Percentiles rank a stretch among this genome's conserved stretches.
Evolutionary conservation across 2,888 invertebrate species (phyloP).

Genomic region (Brachyopa scutellaris): DNA sequence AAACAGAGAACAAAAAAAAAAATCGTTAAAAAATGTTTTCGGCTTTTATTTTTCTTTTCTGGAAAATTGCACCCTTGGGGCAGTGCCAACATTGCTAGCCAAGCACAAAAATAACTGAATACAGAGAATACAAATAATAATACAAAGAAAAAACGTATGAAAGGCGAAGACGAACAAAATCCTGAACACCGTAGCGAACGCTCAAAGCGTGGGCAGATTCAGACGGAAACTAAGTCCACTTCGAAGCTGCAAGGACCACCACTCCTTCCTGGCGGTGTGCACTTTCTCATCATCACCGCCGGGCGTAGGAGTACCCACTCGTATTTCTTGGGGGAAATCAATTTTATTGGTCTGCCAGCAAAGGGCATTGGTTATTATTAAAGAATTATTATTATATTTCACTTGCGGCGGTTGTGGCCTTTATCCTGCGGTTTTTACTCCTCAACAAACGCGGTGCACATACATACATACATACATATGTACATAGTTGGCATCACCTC

Average conservation of each 20-base stretch:
- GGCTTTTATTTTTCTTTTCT: slow-evolving; percentile 41
- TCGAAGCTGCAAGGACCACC: neutral
- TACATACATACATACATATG: no score
- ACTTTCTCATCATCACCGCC: slow-evolving; percentile 10
- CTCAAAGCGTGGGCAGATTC: no score
- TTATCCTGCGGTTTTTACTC: slow-evolving; percentile 4
- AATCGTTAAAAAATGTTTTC: neutral
- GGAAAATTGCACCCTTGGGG: slow-evolving; percentile 58
- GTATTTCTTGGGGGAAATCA: slow-evolving; percentile 68
- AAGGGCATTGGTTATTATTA: slow-evolving; percentile 54
- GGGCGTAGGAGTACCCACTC: neutral
- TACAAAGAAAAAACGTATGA: slow-evolving; percentile 22
- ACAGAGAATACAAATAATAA: slow-evolving; percentile 52
- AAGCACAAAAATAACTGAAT: slow-evolving; percentile 61
- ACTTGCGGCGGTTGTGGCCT: slow-evolving; percentile 2
- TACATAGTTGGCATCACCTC: no score
- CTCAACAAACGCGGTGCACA: no score
- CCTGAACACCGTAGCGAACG: slow-evolving; percentile 9
- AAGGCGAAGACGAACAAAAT: slow-evolving; percentile 20
- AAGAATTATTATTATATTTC: slow-evolving; percentile 55
- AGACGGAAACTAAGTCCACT: no score
- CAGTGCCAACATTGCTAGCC: slow-evolving; percentile 38
- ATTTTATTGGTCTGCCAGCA: slow-evolving; percentile 61
- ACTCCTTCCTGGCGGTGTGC: neutral
- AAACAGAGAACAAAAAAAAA: neutral